These are phyloP conservation scores for Calameuta filiformis DNA, from an alignment of 2,888 invertebrate genomes.

Conservation along the genomic window DNA sequence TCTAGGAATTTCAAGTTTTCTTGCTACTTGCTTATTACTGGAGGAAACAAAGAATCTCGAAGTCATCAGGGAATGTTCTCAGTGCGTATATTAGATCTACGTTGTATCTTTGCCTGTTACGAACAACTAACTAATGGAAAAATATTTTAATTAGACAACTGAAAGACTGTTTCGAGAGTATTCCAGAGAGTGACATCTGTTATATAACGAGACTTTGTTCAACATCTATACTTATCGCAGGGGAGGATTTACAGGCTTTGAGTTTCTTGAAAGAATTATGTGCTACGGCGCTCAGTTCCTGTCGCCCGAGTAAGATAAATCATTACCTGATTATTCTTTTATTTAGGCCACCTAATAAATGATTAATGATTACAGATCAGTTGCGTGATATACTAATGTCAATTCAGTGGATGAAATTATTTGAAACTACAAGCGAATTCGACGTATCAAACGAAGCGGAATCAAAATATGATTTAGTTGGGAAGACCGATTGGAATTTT, in stretches of 20 bases:
- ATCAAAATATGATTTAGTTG: constrained; percentile 1
- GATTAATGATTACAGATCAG: neutral
- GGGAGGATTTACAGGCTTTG: constrained; percentile 20
- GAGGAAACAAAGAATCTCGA: constrained; percentile 27
- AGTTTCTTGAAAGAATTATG: constrained; percentile 27
- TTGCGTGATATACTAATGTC: neutral
- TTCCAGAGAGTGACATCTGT: neutral
- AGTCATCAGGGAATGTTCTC: constrained; percentile 35
- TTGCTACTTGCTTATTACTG: constrained; percentile 37
- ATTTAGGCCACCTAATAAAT: neutral
- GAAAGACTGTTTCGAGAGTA: neutral
- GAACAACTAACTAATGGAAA: neutral
- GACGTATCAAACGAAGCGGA: constrained; percentile 10
- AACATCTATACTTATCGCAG: constrained; percentile 20
- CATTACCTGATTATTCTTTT: neutral
- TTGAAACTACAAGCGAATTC: neutral
- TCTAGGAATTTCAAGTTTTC: constrained; percentile 36
- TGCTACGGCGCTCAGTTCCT: constrained; percentile 28
- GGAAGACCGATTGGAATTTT: constrained; percentile 36
- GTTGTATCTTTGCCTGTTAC: neutral
- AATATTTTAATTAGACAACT: neutral
- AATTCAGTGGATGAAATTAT: neutral
- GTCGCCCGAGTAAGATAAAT: constrained; percentile 32
- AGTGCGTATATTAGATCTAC: constrained; percentile 29
- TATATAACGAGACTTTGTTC: constrained; percentile 31